Evolutionary conservation across 1,140 invertebrate species (phyloP), one percentile per base, ranked within the genome.

Genomic region (Psilanteris sp.): DNA sequence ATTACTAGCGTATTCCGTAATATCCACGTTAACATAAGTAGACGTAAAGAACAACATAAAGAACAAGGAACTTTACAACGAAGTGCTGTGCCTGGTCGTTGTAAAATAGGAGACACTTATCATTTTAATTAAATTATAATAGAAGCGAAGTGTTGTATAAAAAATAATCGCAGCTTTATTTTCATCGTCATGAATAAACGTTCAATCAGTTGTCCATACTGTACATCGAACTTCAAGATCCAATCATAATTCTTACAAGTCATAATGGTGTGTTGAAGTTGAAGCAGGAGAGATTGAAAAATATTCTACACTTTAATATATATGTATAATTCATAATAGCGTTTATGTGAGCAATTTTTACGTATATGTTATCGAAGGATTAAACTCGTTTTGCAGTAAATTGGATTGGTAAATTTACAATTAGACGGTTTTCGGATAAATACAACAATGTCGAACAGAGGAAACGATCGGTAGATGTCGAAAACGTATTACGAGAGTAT

Each of bases 1-100:
- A 87, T 86, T 85, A 87, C 79, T 86, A 86, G 79, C n/a, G n/a
- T n/a, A 61, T 75, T 55, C 82, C 85, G 84, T 61, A 55, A 59
- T 81, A 80, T 55, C 71, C 74, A 86, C 80, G 82, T 82, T 86
- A 84, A 81, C 79, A 68, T 67, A 68, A 79, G 82, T 77, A 77
- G 79, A 84, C 81, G 77, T 79, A 80, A 55, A 67, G 81, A 80
- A 29, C 76, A 75, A 72, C 29, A 52, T 9, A 37, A 27, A 61
- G n/a, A n/a, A n/a, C n/a, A n/a, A n/a, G 55, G 61, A 73, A 66
- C 61, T 57, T 59, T 39, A 55, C 39, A 62, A 57, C 34, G 32
- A 26, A 18, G 7, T 26, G 9, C 14, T 27, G 15, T 5, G 6
- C 3, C 16, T 11, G 7, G 18, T 46, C 36, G 20, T 64, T 64